These are phyloP conservation scores for Acronicta alni DNA, from an alignment of 2,888 invertebrate genomes.

Conservation along the genomic window DNA sequence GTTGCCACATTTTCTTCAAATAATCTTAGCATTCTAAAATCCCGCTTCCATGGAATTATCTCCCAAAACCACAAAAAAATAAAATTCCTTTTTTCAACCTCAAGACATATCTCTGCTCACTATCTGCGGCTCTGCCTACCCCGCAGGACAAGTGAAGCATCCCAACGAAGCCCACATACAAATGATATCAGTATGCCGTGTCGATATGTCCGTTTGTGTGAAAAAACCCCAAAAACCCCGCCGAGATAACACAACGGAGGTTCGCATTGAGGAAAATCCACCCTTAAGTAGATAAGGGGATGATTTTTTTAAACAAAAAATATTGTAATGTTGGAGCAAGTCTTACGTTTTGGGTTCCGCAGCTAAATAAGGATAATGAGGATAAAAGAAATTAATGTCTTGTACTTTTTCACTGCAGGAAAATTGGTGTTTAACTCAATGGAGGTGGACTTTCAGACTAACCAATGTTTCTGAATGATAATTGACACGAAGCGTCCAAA, in stretches of 20 bases:
- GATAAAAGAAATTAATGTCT: background rate
- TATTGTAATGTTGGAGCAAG: background rate
- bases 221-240: constrained; percentile 29
- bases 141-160: background rate
- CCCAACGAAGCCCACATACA: constrained; percentile 33
- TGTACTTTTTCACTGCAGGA: too few relatives aligned
- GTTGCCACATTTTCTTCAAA: too few relatives aligned
- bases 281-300: constrained; percentile 43
- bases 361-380: background rate
- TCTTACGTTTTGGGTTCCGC: constrained; percentile 16
- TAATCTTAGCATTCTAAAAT: constrained; percentile 4
- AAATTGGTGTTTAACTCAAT: too few relatives aligned
- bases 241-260: constrained; percentile 37
- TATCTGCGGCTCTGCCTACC: constrained; percentile 25
- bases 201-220: constrained; percentile 48
- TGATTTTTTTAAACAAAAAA: constrained; percentile 40
- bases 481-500: too few relatives aligned
- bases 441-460: too few relatives aligned
- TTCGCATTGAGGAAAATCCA: constrained; percentile 46
- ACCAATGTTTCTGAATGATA: too few relatives aligned
- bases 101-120: constrained; percentile 27
- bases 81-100: constrained; percentile 14
- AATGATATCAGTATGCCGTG: constrained; percentile 43
- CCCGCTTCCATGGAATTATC: constrained; percentile 19
- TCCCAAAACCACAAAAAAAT: constrained; percentile 21